Conservation (phyloP, 2,113 vertebrate species). For the Manacus vitellinus region DNA sequence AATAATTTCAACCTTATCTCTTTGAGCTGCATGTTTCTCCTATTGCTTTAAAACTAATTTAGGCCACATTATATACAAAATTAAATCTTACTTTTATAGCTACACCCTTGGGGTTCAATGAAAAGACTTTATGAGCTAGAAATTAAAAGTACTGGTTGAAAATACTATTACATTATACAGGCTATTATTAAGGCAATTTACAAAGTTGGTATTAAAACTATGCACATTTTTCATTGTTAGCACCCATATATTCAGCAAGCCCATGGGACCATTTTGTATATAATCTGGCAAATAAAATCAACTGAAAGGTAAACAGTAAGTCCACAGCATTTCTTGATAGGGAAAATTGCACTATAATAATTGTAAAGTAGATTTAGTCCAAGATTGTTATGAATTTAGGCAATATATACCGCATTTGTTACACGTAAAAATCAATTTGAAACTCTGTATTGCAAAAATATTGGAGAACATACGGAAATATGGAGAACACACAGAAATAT, state of each 20-base stretch:
- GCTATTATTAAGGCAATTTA: conserved; percentile 87
- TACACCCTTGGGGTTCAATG: conserved; percentile 86
- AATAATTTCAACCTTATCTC: conserved; percentile 79
- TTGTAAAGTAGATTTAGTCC: conserved; percentile 63
- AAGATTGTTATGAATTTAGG: conserved; percentile 56
- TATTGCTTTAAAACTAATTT: conserved; percentile 85
- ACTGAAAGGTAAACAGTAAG: conserved; percentile 75
- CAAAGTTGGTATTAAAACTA: conserved; percentile 83
- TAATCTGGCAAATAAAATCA: conserved; percentile 80
- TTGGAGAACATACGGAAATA: not conserved
- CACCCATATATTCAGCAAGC: conserved; percentile 80
- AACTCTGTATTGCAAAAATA: not conserved
- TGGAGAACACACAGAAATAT: not conserved
- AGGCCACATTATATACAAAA: conserved; percentile 85
- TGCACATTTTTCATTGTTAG: conserved; percentile 81
- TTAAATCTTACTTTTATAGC: conserved; percentile 87
- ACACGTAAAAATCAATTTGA: conserved; percentile 25
- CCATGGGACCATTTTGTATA: conserved; percentile 77
- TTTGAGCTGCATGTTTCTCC: conserved; percentile 75
- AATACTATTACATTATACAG: conserved; percentile 84
- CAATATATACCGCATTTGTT: not conserved
- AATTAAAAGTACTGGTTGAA: conserved; percentile 87
- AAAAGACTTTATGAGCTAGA: conserved; percentile 86
- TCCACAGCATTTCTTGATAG: conserved; percentile 60
- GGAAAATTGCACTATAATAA: conserved; percentile 64